A percentile compares a stretch with the other conserved stretches of the same genome.
Conservation (phyloP, 2,113 vertebrate genomes). For the Petrocephalus microphthalmus region DNA sequence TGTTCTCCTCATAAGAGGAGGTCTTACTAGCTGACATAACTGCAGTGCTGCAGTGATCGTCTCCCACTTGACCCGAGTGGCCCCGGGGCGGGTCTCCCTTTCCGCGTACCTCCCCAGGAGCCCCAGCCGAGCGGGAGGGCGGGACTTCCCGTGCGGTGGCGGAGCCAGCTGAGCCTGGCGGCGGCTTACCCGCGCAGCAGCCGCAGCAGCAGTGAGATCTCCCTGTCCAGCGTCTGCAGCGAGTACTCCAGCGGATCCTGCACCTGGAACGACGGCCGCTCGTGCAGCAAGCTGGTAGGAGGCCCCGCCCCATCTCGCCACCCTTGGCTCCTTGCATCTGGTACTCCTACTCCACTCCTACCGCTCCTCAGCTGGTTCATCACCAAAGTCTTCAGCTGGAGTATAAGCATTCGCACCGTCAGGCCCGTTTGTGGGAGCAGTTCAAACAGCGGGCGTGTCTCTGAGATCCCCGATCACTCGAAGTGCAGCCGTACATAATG, state of each 20-base stretch:
- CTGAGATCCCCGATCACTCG: neutral
- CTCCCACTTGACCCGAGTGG: neutral
- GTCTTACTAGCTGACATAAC: neutral
- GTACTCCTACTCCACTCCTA: neutral
- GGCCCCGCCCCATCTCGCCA: neutral
- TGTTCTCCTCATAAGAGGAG: neutral
- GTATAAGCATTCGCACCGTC: neutral
- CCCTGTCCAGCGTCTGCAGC: constrained; percentile 85
- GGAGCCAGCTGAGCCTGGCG: constrained; percentile 64
- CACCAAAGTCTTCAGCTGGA: neutral
- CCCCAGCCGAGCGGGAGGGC: constrained; percentile 66
- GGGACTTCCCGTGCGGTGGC: constrained; percentile 60
- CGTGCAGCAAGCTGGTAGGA: constrained; percentile 72
- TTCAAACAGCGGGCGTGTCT: neutral
- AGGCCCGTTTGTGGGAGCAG: neutral
- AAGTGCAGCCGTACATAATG: neutral
- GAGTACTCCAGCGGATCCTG: constrained; percentile 86
- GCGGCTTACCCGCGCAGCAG: constrained; percentile 73
- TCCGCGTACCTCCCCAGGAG: constrained; percentile 53
- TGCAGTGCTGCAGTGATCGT: neutral
- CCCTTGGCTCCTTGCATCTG: neutral
- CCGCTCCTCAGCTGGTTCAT: neutral
- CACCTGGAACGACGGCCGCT: constrained; percentile 78
- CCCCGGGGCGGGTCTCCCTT: neutral
- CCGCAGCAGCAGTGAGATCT: constrained; percentile 85